Evolutionary conservation across 2,113 vertebrate species (phyloP).

Genomic region (Eurypyga helias): DNA sequence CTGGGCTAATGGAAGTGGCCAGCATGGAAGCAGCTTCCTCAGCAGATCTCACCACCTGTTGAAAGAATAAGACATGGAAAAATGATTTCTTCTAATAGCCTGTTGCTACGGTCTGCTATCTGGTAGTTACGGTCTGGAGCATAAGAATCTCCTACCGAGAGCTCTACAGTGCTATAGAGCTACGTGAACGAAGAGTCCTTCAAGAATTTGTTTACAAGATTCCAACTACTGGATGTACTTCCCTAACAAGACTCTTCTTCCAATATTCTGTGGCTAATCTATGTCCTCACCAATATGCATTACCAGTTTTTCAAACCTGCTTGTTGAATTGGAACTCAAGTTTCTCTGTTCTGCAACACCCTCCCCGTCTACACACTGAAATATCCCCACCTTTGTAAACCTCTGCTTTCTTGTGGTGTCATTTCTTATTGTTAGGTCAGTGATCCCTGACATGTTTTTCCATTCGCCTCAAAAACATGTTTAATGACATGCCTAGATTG

Average conservation of each 20-base stretch:
- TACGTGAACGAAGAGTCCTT: neutral
- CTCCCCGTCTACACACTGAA: neutral
- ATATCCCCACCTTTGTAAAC: neutral
- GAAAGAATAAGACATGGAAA: neutral
- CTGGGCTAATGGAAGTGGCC: conserved; percentile 92
- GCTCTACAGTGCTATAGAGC: neutral
- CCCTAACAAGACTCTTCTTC: neutral
- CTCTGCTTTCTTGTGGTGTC: neutral
- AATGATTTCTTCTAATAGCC: no score
- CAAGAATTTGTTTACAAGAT: neutral
- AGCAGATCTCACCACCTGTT: conserved; percentile 91
- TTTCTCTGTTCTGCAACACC: neutral
- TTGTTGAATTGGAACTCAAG: neutral
- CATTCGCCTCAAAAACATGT: neutral
- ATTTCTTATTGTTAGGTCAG: neutral
- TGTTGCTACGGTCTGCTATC: neutral
- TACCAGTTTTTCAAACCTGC: neutral
- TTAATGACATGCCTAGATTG: neutral
- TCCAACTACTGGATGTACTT: neutral
- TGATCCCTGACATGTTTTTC: neutral
- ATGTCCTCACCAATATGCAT: fast-evolving
- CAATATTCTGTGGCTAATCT: neutral
- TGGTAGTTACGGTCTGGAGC: neutral
- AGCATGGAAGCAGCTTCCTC: conserved; percentile 93
- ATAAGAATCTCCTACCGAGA: neutral